Evolutionary conservation across 2,888 invertebrate species (phyloP).

Genomic region (Aphodius sticticus): DNA sequence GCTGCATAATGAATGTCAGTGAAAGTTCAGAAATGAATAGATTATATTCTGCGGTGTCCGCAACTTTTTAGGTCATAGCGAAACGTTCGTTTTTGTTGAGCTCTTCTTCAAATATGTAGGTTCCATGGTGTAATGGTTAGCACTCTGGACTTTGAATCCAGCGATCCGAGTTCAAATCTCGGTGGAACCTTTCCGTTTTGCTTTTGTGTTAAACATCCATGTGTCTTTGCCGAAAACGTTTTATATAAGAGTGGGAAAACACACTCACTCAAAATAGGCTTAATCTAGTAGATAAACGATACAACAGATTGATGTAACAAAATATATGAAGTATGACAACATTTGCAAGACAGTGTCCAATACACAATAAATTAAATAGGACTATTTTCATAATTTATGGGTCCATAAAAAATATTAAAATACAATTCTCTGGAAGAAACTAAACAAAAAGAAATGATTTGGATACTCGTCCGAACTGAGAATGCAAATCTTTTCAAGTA

Average conservation of each 20-base stretch:
- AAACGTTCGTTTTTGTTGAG: not conserved
- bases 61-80: not conserved
- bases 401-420: not conserved
- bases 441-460: not conserved
- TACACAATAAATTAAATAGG: too few relatives aligned
- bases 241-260: too few relatives aligned
- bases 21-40: not conserved
- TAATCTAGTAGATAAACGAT: too few relatives aligned
- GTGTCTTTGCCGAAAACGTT: not conserved
- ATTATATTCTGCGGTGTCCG: not conserved
- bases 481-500: not conserved
- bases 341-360: too few relatives aligned
- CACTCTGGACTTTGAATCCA: conserved; percentile 72
- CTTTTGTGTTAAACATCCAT: not conserved
- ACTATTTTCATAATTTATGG: not conserved
- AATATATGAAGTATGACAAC: too few relatives aligned
- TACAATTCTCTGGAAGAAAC: not conserved
- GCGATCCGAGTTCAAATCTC: conserved; percentile 71
- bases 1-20: not conserved
- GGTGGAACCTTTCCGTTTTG: conserved; percentile 61
- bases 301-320: too few relatives aligned
- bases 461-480: not conserved
- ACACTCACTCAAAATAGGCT: too few relatives aligned
- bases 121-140: conserved; percentile 72
- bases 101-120: conserved; percentile 46